Conservation (phyloP, 1,140 invertebrate genomes). For the Thaumetopoea pityocampa region DNA sequence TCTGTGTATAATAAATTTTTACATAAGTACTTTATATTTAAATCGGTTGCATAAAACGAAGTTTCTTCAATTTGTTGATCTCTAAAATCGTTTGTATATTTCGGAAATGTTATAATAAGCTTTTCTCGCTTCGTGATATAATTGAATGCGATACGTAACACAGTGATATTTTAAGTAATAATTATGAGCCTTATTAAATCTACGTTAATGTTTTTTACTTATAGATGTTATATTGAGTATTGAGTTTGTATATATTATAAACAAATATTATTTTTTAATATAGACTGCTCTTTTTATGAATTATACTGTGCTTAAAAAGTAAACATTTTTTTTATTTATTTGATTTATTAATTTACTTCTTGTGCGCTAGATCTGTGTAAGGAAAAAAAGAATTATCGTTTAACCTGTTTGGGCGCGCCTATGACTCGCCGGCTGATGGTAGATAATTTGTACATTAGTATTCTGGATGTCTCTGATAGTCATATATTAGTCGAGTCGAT, state of each 20-base stretch:
- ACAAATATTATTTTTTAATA: slow-evolving; percentile 54
- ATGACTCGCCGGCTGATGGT: too few relatives aligned
- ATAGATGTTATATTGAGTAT: slow-evolving; percentile 42
- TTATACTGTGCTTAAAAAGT: slow-evolving; percentile 48
- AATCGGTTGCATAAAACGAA: slow-evolving; percentile 24
- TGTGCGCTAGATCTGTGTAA: not conserved
- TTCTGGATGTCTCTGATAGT: not conserved
- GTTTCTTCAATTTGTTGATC: slow-evolving; percentile 54
- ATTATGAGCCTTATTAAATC: slow-evolving; percentile 60
- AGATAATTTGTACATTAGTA: not conserved
- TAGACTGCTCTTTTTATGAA: slow-evolving; percentile 50
- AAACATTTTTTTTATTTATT: slow-evolving; percentile 17
- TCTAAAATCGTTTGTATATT: slow-evolving; percentile 54
- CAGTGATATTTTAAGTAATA: slow-evolving; percentile 60
- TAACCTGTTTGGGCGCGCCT: too few relatives aligned
- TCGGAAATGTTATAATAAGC: slow-evolving; percentile 26
- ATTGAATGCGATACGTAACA: slow-evolving; percentile 67
- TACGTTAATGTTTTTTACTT: slow-evolving; percentile 49
- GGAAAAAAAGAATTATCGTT: not conserved
- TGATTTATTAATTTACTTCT: not conserved
- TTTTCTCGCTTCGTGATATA: slow-evolving; percentile 49
- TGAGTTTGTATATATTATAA: slow-evolving; percentile 60
- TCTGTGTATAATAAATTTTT: not conserved
- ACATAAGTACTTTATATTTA: slow-evolving; percentile 7
- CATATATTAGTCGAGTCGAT: too few relatives aligned